Evolutionary conservation across 2,113 vertebrate species (phyloP).

Genomic region (Dolichallabes microphthalmus): DNA sequence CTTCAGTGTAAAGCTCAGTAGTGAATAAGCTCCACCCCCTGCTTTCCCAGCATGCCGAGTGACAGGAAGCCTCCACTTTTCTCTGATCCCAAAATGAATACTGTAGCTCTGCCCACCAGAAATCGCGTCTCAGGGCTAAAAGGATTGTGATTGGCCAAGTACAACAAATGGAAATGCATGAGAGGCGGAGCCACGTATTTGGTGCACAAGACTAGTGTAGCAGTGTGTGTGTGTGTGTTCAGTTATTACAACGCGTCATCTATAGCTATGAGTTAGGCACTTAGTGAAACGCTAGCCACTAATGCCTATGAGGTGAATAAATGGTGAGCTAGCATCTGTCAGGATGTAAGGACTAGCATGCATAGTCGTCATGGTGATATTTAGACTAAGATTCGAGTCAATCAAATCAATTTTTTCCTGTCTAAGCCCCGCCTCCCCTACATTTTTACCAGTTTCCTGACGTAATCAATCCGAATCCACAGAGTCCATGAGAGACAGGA

Average conservation of each 20-base stretch:
- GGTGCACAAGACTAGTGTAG: not conserved
- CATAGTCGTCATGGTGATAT: too few species aligned
- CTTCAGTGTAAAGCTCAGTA: slow-evolving; percentile 2
- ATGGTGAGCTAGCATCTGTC: not conserved
- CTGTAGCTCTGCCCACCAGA: not conserved
- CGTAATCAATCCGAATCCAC: not conserved
- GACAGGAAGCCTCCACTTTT: not conserved
- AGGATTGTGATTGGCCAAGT: not conserved
- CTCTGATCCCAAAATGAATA: not conserved
- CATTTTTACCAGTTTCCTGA: not conserved
- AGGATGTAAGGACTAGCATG: not conserved
- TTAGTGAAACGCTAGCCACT: not conserved
- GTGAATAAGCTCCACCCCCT: not conserved
- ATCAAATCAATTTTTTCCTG: not conserved
- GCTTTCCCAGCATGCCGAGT: not conserved
- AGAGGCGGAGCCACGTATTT: not conserved
- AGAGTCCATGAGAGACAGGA: not conserved
- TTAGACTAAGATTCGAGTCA: not conserved
- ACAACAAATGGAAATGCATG: not conserved
- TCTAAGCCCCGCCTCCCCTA: not conserved
- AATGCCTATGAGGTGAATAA: not conserved
- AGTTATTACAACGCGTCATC: too few species aligned
- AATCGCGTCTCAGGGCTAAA: not conserved
- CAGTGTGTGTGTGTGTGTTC: too few species aligned
- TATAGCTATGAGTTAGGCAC: not conserved